Evolutionary conservation across 2,113 vertebrate genomes (phyloP).

Genomic region (Protobothrops flavoviridis): DNA sequence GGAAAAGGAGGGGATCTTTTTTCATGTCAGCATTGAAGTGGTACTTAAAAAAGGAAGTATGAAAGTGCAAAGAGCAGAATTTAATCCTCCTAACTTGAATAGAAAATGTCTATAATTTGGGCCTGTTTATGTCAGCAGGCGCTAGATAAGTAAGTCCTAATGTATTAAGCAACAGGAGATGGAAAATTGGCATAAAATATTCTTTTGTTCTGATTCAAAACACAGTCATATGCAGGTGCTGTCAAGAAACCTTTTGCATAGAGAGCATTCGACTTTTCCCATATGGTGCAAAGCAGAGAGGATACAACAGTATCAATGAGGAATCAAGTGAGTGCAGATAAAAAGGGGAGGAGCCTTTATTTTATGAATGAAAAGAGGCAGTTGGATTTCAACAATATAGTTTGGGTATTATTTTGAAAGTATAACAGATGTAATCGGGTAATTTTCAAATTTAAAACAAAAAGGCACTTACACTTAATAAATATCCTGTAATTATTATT

Average conservation of each 20-base stretch:
- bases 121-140: neutral
- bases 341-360: neutral
- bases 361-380: neutral
- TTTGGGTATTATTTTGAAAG: neutral
- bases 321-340: constrained; percentile 25
- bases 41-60: neutral
- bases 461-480: neutral
- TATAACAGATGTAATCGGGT: no score
- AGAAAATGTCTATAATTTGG: neutral
- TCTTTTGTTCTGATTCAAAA: constrained; percentile 14
- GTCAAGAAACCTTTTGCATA: neutral
- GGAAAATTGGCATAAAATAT: neutral
- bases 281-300: neutral
- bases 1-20: neutral
- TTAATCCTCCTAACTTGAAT: neutral
- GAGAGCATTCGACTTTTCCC: neutral
- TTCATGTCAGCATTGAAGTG: neutral
- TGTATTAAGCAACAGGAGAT: neutral
- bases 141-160: neutral
- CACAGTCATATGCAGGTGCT: constrained; percentile 14
- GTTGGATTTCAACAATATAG: neutral
- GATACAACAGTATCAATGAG: neutral
- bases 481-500: neutral
- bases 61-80: neutral
- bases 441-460: neutral